Evolutionary conservation across 2,797 vertebrate species (phyloP).

Genomic region (Cryptoblepharus egeriae): DNA sequence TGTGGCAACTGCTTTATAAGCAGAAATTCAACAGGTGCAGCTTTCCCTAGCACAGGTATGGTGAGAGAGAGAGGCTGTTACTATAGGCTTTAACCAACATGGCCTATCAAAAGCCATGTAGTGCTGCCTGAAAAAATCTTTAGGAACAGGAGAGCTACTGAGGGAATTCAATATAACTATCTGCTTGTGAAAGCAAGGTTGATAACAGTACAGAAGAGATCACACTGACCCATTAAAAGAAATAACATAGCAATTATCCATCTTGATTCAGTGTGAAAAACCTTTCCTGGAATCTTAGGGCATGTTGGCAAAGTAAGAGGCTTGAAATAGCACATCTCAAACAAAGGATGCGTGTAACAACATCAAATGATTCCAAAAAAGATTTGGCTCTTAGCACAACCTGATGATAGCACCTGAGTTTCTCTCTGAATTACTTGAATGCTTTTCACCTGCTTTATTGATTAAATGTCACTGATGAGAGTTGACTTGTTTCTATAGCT

Average conservation of each 20-base stretch:
- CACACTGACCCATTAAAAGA: neutral
- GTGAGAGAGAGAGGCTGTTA: neutral
- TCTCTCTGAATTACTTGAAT: neutral
- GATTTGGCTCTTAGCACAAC: neutral
- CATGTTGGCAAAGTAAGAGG: neutral
- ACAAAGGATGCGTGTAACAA: conserved; percentile 3
- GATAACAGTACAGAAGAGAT: conserved; percentile 16
- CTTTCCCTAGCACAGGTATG: neutral
- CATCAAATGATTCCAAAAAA: neutral
- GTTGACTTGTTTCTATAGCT: conserved; percentile 25
- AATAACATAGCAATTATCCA: neutral
- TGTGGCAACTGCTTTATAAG: neutral
- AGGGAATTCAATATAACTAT: conserved; percentile 24
- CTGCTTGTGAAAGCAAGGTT: neutral
- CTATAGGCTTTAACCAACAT: neutral
- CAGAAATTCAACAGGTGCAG: neutral
- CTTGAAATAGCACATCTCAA: neutral
- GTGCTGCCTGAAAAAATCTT: neutral
- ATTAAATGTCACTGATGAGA: conserved; percentile 41
- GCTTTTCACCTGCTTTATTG: neutral
- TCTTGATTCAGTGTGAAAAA: neutral
- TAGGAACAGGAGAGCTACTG: conserved; percentile 11
- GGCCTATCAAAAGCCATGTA: neutral
- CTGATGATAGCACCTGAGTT: neutral
- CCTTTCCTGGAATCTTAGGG: conserved; percentile 3